Conservation (phyloP, 2,888 invertebrate species). For the Cephus spinipes region DNA sequence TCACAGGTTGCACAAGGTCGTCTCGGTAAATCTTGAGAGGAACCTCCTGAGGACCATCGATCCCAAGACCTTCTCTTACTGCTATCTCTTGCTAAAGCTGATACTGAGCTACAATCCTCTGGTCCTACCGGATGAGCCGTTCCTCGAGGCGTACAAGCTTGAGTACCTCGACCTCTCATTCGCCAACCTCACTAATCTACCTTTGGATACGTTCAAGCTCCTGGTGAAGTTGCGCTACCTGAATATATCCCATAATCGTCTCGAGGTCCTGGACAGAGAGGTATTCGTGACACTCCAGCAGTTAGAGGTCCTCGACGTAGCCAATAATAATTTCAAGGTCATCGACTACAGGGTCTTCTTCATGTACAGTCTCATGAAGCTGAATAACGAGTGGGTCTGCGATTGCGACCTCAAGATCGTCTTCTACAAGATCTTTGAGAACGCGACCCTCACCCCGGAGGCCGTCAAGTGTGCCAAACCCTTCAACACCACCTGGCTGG, state of each 20-base stretch:
- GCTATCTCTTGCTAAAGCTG: slow-evolving; percentile 20
- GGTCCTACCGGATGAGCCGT: slow-evolving; percentile 6
- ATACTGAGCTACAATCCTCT: slow-evolving; percentile 19
- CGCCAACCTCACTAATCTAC: slow-evolving; percentile 17
- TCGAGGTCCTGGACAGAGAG: slow-evolving; percentile 20
- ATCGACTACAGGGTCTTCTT: slow-evolving; percentile 25
- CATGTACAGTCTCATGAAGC: slow-evolving; percentile 19
- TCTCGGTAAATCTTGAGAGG: slow-evolving; percentile 19
- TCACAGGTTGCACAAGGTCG: slow-evolving; percentile 13
- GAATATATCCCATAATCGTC: slow-evolving; percentile 18
- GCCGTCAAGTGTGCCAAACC: slow-evolving; percentile 15
- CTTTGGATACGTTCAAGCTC: slow-evolving; percentile 13
- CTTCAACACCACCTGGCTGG: slow-evolving; percentile 14
- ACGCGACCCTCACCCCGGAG: slow-evolving; percentile 15
- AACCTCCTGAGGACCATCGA: slow-evolving; percentile 13
- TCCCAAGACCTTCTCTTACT: slow-evolving; percentile 19
- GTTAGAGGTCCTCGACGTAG: slow-evolving; percentile 21
- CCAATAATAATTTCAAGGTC: slow-evolving; percentile 21
- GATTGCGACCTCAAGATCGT: slow-evolving; percentile 22
- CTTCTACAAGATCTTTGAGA: slow-evolving; percentile 21
- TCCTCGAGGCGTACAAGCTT: slow-evolving; percentile 19
- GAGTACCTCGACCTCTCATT: slow-evolving; percentile 22
- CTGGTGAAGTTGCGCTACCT: slow-evolving; percentile 18
- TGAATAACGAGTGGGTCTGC: slow-evolving; percentile 22
- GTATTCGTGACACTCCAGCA: slow-evolving; percentile 17